Evolutionary conservation across 2,113 vertebrate genomes (phyloP).

Genomic region (Aphyosemion australe): DNA sequence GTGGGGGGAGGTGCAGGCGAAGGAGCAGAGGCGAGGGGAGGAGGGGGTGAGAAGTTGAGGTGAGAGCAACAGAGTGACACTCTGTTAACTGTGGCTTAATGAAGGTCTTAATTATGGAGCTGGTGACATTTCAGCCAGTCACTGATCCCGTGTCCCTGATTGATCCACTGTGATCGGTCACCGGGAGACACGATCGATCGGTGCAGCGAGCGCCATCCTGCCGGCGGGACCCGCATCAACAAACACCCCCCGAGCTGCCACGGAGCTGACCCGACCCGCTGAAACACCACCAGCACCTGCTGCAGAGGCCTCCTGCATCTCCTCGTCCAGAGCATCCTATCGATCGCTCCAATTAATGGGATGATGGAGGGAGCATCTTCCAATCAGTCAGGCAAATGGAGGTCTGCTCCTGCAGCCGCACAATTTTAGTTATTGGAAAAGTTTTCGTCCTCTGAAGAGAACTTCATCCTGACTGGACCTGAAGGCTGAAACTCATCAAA

Average conservation of each 20-base stretch:
- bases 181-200: conserved; percentile 68
- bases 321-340: conserved; percentile 41
- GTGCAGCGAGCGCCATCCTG: background rate
- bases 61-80: conserved; percentile 57
- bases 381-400: conserved; percentile 50
- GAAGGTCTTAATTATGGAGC: conserved; percentile 82
- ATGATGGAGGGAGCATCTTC: conserved; percentile 39
- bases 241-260: conserved; percentile 30
- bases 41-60: conserved; percentile 35
- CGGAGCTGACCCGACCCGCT: background rate
- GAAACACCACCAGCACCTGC: conserved; percentile 45
- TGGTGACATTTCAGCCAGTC: conserved; percentile 76
- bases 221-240: conserved; percentile 44
- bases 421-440: conserved; percentile 27
- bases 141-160: conserved; percentile 67
- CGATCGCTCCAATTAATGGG: conserved; percentile 68
- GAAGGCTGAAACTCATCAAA: background rate
- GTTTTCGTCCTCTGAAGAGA: conserved; percentile 1
- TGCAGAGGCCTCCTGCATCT: conserved; percentile 26
- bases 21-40: background rate
- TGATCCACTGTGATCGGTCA: conserved; percentile 75
- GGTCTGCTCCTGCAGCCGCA: conserved; percentile 3
- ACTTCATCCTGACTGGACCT: conserved; percentile 3
- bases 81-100: conserved; percentile 76
- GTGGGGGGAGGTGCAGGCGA: conserved; percentile 25